These are phyloP conservation scores for Saturnia japonica DNA, from an alignment of 2,888 invertebrate genomes.

Conservation along the genomic window DNA sequence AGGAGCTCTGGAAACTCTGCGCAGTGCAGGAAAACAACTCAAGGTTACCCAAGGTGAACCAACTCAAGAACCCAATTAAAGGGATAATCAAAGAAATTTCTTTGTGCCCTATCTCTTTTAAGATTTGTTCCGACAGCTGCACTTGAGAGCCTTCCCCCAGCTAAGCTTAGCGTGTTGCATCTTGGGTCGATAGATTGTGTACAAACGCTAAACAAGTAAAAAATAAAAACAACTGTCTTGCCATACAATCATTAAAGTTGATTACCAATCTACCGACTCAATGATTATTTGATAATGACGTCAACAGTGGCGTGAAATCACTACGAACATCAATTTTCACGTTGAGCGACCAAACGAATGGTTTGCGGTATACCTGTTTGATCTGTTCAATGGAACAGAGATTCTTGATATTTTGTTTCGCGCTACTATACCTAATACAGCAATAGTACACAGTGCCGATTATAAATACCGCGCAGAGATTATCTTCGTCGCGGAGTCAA, in stretches of 20 bases:
- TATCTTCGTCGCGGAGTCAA: conserved; percentile 2
- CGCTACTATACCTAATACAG: conserved; percentile 39
- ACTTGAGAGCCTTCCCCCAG: too few relatives aligned
- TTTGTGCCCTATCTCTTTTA: too few relatives aligned
- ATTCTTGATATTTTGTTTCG: conserved; percentile 43
- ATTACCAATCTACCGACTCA: conserved; percentile 9
- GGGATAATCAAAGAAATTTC: too few relatives aligned
- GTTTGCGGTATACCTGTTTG: conserved; percentile 57
- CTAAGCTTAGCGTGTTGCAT: too few relatives aligned
- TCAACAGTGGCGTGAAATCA: conserved; percentile 58
- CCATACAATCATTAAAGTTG: conserved; percentile 42
- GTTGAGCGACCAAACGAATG: conserved; percentile 57
- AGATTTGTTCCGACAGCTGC: too few relatives aligned
- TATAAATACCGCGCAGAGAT: conserved; percentile 13
- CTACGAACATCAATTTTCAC: conserved; percentile 66
- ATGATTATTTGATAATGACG: conserved; percentile 35
- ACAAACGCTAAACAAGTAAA: too few relatives aligned
- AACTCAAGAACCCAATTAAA: too few relatives aligned
- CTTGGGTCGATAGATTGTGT: too few relatives aligned
- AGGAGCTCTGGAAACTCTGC: too few relatives aligned
- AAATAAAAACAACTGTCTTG: conserved; percentile 25
- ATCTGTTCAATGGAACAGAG: conserved; percentile 50
- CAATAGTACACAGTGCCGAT: conserved; percentile 14
- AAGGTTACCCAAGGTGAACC: too few relatives aligned
- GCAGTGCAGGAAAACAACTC: too few relatives aligned